A percentile compares a stretch with the other conserved stretches of the same genome.
phyloP scores from a whole-genome alignment of 1,140 invertebrate species.

The Armadillidium nasatum region DNA sequence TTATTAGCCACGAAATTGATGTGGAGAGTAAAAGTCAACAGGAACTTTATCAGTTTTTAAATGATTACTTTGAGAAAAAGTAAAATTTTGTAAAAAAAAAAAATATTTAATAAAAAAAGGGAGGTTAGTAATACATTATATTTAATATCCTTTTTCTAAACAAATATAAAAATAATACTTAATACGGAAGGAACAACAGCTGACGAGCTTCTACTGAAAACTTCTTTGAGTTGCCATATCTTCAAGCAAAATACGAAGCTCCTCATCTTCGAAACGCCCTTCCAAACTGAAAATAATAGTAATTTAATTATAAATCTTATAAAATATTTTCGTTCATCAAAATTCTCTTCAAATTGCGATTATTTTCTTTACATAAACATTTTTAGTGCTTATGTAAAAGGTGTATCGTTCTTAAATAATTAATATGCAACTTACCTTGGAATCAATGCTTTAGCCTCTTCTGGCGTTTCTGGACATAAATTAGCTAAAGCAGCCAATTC shows the following conservation, averaged over 20 bases:
- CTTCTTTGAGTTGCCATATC: conserved; percentile 97
- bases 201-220: conserved; percentile 65
- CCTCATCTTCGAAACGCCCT: conserved; percentile 92
- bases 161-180: too few relatives aligned
- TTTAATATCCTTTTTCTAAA: too few relatives aligned
- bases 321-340: conserved; percentile 28
- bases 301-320: conserved; percentile 36
- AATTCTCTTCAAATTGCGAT: too few relatives aligned
- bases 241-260: conserved; percentile 85
- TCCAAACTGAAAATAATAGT: conserved; percentile 71
- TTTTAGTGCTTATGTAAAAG: too few relatives aligned
- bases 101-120: too few relatives aligned
- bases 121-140: too few relatives aligned
- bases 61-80: too few relatives aligned
- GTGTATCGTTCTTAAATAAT: too few relatives aligned
- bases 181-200: too few relatives aligned
- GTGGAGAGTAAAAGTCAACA: not conserved
- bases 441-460: conserved; percentile 95
- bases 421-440: conserved; percentile 68
- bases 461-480: conserved; percentile 93
- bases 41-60: too few relatives aligned
- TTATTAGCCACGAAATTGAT: not conserved
- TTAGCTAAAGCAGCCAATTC: conserved; percentile 96
- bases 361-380: too few relatives aligned
- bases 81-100: too few relatives aligned